Evolutionary conservation across 1,140 invertebrate species (phyloP).

Genomic region (Ooceraea biroi): DNA sequence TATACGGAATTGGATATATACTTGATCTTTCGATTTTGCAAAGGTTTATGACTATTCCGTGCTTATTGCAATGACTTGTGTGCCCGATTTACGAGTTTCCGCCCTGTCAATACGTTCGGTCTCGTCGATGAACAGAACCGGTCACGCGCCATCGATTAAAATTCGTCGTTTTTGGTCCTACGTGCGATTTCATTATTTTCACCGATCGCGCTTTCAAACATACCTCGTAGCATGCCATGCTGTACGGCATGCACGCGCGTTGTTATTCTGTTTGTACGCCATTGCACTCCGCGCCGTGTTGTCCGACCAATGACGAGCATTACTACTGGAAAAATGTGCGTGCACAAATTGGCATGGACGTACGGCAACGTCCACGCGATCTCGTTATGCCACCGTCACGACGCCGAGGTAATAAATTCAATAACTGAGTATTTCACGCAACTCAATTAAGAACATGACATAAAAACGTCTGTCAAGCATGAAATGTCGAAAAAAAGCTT

Average conservation of each 20-base stretch:
- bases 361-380: background rate
- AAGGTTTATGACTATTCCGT: background rate
- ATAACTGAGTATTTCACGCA: constrained; percentile 26
- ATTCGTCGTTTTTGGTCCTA: constrained; percentile 24
- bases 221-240: background rate
- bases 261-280: constrained; percentile 54
- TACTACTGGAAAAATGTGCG: constrained; percentile 39
- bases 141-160: constrained; percentile 53
- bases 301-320: constrained; percentile 15
- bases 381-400: constrained; percentile 2
- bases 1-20: too few species aligned
- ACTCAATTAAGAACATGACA: constrained; percentile 19
- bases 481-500: constrained; percentile 6
- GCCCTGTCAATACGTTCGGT: constrained; percentile 20
- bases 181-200: constrained; percentile 46
- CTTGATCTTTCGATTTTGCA: too few species aligned
- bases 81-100: constrained; percentile 31
- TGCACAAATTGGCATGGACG: constrained; percentile 45
- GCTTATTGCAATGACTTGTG: background rate
- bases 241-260: background rate
- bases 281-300: constrained; percentile 27
- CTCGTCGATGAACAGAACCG: constrained; percentile 12
- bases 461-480: background rate
- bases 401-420: constrained; percentile 31
- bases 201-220: constrained; percentile 35